Evolutionary conservation across 2,888 invertebrate genomes (phyloP).

Genomic region (Scaptodrosophila latifasciaeformis): DNA sequence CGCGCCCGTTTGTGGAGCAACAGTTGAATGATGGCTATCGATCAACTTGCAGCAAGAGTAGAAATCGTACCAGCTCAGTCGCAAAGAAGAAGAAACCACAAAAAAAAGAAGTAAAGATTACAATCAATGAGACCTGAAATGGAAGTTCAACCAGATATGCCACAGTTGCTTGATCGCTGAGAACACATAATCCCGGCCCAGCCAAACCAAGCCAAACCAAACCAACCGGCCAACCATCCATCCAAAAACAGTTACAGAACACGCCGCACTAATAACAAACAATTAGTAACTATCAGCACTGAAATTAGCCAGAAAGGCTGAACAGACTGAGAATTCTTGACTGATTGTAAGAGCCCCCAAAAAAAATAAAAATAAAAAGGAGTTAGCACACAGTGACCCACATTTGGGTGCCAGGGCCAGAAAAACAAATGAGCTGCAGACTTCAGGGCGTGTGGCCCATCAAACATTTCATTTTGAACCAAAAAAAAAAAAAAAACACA

Average conservation of each 20-base stretch:
- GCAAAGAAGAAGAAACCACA: conserved; percentile 8
- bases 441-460: conserved; percentile 14
- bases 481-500: neutral
- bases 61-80: conserved; percentile 2
- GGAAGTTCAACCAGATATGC: conserved; percentile 9
- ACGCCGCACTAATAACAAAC: conserved; percentile 56
- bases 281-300: conserved; percentile 62
- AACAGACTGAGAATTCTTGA: conserved; percentile 16
- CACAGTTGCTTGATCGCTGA: neutral
- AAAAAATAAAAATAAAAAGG: no score
- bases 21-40: conserved; percentile 61
- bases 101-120: conserved; percentile 31
- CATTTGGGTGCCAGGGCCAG: neutral
- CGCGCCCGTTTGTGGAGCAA: conserved; percentile 26
- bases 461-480: conserved; percentile 30
- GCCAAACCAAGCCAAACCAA: neutral
- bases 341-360: conserved; percentile 13
- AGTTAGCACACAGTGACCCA: no score
- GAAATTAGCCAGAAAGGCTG: conserved; percentile 38
- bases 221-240: conserved; percentile 2
- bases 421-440: conserved; percentile 5
- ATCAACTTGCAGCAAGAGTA: conserved; percentile 44
- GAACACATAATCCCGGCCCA: conserved; percentile 6
- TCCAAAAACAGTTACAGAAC: conserved; percentile 54
- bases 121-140: conserved; percentile 33